These are phyloP conservation scores for Coreius guichenoti DNA, from an alignment of 2,797 vertebrate genomes.

Conservation along the genomic window DNA sequence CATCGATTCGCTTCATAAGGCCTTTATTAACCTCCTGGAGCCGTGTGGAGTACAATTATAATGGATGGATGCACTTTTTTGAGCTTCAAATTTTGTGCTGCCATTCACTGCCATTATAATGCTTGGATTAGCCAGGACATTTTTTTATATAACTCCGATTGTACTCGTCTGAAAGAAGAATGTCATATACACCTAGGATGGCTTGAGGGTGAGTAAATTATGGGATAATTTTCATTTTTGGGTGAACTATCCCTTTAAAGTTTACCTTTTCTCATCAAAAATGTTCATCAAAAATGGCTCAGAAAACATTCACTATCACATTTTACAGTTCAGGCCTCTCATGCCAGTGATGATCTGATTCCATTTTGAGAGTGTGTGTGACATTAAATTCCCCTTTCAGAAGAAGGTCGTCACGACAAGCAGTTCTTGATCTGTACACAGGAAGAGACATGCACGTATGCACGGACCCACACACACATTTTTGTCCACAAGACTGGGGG, in stretches of 20 bases:
- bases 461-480: conserved; percentile 64
- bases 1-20: too few relatives aligned
- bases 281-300: background rate
- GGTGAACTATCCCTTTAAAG: background rate
- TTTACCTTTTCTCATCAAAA: background rate
- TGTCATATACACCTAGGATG: too few relatives aligned
- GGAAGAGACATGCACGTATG: conserved; percentile 33
- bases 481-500: conserved; percentile 81
- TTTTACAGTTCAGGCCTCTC: conserved; percentile 9
- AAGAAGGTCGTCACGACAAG: conserved; percentile 28
- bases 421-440: conserved; percentile 41
- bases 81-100: too few relatives aligned
- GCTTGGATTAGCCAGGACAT: too few relatives aligned
- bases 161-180: too few relatives aligned
- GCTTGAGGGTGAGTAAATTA: too few relatives aligned
- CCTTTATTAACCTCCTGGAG: too few relatives aligned
- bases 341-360: conserved; percentile 25
- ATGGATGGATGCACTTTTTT: too few relatives aligned
- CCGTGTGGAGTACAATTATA: too few relatives aligned
- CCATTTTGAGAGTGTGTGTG: conserved; percentile 21
- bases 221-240: too few relatives aligned
- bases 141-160: too few relatives aligned
- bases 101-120: too few relatives aligned
- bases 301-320: conserved; percentile 5
- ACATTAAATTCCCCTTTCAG: conserved; percentile 45